Conservation (phyloP, 1,140 invertebrate genomes). For the Diuraphis noxia region DNA sequence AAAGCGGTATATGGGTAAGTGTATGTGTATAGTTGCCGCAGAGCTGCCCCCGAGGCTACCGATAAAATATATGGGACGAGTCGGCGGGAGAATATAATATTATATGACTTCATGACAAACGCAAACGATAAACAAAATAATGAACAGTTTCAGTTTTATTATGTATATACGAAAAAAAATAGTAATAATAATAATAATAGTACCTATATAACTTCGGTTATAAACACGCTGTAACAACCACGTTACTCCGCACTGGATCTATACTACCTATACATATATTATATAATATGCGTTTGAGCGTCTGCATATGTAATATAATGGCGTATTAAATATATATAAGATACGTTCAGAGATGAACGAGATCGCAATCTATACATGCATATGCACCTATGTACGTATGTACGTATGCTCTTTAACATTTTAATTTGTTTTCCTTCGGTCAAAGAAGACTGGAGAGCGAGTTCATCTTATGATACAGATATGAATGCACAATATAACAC, state of each 20-base stretch:
- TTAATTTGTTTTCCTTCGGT: background rate
- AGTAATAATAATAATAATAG: background rate
- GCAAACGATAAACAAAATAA: constrained; percentile 1
- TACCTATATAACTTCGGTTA: background rate
- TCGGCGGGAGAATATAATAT: background rate
- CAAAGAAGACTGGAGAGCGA: background rate
- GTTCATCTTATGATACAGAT: background rate
- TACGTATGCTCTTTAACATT: background rate
- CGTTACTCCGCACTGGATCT: background rate
- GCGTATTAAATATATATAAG: background rate
- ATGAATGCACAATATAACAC: background rate
- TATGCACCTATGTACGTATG: no score
- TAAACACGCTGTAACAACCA: background rate
- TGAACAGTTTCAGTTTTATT: background rate
- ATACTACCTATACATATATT: no score
- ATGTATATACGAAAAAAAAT: background rate
- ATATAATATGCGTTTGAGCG: background rate
- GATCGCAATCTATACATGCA: background rate
- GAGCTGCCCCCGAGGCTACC: background rate
- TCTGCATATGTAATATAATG: background rate
- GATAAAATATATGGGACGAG: constrained; percentile 19
- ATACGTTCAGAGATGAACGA: background rate
- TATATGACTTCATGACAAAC: background rate
- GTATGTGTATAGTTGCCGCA: background rate
- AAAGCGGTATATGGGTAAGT: background rate